Evolutionary conservation across 2,888 invertebrate species (phyloP).

Genomic region (Lycophotia porphyrea): DNA sequence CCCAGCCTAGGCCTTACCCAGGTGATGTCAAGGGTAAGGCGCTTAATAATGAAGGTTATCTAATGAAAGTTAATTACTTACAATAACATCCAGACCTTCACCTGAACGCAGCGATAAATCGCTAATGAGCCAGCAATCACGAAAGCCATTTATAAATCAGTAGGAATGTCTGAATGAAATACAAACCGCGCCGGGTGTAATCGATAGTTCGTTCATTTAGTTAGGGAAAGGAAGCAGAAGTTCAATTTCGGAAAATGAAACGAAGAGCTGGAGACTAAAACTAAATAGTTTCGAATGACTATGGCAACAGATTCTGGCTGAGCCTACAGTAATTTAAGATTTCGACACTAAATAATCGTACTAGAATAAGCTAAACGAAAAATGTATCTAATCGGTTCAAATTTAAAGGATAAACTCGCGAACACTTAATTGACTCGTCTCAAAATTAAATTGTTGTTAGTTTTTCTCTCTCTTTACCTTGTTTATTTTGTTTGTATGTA

Average conservation of each 20-base stretch:
- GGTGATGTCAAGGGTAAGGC: constrained; percentile 4
- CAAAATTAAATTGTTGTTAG: no score
- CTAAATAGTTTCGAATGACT: neutral
- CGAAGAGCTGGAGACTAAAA: neutral
- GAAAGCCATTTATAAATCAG: constrained; percentile 60
- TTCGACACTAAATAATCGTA: neutral
- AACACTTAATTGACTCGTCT: no score
- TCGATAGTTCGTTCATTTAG: constrained; percentile 53
- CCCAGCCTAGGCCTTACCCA: neutral
- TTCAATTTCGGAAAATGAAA: neutral
- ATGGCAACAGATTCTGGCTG: neutral
- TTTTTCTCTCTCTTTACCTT: no score
- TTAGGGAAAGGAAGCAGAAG: constrained; percentile 19
- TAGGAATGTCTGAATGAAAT: constrained; percentile 57
- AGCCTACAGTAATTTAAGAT: neutral
- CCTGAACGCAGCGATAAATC: constrained; percentile 45
- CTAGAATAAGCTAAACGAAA: no score
- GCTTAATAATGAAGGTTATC: neutral
- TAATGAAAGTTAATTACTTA: constrained; percentile 37
- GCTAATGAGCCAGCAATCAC: constrained; percentile 56
- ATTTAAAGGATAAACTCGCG: no score
- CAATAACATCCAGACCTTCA: constrained; percentile 18
- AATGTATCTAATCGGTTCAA: no score
- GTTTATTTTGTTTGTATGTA: no score
- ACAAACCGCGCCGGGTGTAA: constrained; percentile 56